These are phyloP conservation scores for Leptopilina boulardi DNA, from an alignment of 1,140 invertebrate genomes.

Conservation along the genomic window DNA sequence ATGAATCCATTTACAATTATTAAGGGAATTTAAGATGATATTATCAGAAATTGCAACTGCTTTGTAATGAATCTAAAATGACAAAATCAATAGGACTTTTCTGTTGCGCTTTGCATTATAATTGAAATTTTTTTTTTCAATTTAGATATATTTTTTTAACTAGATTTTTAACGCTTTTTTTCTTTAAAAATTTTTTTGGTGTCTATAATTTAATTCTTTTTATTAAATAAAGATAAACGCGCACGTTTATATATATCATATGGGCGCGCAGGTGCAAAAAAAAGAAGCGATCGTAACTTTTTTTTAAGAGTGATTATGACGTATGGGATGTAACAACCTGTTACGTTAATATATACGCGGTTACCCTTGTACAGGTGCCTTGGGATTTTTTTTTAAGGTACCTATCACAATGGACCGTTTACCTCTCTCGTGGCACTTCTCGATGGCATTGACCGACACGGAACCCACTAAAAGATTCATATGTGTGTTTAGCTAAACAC, in stretches of 20 bases:
- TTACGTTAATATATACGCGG: not conserved
- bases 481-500: not conserved
- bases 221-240: not conserved
- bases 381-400: not conserved
- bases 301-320: not conserved
- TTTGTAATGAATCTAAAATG: not conserved
- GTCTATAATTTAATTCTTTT: not conserved
- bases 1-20: not conserved
- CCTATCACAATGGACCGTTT: not conserved
- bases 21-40: not conserved
- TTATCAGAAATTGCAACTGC: not conserved
- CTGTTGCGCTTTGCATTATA: not conserved
- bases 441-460: not conserved
- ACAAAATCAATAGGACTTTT: too few relatives aligned
- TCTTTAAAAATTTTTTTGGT: not conserved
- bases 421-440: too few relatives aligned
- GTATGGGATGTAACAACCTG: not conserved
- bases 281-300: not conserved
- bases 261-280: not conserved
- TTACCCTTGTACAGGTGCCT: not conserved
- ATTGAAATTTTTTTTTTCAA: conserved; percentile 1
- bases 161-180: too few relatives aligned
- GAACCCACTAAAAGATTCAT: too few relatives aligned
- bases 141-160: too few relatives aligned
- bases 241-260: not conserved